Base-by-base conservation (phyloP, 2,113 vertebrate species). In the Columba janthina region DNA sequence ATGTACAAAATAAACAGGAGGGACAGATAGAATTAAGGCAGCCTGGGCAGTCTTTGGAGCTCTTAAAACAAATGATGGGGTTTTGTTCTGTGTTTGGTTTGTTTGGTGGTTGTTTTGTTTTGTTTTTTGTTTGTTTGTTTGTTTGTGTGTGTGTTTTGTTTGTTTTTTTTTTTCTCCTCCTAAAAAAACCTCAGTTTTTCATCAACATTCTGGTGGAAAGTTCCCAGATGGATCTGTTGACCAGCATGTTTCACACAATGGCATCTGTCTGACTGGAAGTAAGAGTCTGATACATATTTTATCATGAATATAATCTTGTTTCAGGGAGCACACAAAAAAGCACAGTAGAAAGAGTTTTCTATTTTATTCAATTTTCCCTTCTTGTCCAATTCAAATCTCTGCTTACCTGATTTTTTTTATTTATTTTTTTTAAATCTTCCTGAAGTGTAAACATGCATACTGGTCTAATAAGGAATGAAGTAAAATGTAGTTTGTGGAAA, bases 251-350 rank as follows among this genome's bases (percentile, higher is more conserved):
- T 94, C 89, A 94, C 50, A 58, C 4, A 5, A 48, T 10, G 16
- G 20, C 62, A 89, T 91, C 79, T 92, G 44, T 54, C 70, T 94
- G 66, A 74, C 78, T 81, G 62, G 64, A 93, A 96, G 50, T 57
- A 90, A 88, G 26, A 65, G 11, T 74, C 54, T 84, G 80, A 51
- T 89, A 54, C 10, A 1, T 87, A 67, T 36, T 89, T 42, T 4
- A 0, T 79, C 92, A 88, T 79, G 31, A 87, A 9, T 24, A 48
- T 57, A n/a, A 72, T 32, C n/a, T 72, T 5, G 0, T 90, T 42
- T 56, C 15, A 57, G 14, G 22, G 31, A 64, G 32, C 38, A n/a
- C 18, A 5, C 17, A 84, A 74, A 88, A 80, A 70, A 64, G 1
- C 17, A 44, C 4, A 4, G 58, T 66, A 85, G 31, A 69, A 73